phyloP scores from a whole-genome alignment of 2,113 vertebrate species.

The Lichenostomus cassidix region DNA sequence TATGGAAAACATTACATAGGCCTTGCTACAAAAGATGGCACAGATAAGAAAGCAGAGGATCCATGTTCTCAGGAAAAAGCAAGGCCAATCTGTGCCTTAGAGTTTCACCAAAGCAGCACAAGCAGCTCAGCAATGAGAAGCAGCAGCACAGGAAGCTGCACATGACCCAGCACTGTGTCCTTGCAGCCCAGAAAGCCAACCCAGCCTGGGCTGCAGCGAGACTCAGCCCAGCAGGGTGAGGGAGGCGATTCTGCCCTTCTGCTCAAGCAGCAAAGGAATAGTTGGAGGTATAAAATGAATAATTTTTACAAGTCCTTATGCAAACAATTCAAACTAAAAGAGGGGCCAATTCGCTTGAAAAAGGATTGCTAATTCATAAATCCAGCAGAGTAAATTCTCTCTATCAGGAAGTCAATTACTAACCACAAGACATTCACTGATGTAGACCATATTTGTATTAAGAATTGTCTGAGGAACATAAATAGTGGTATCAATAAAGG shows the following conservation, averaged over 20 bases:
- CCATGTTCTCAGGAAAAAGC: background rate
- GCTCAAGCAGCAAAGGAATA: background rate
- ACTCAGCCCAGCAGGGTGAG: rapidly evolving
- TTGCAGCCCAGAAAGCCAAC: background rate
- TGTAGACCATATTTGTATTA: background rate
- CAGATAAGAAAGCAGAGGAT: background rate
- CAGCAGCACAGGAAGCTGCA: background rate
- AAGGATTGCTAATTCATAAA: background rate
- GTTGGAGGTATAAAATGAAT: background rate
- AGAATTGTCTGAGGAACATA: background rate
- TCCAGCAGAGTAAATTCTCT: background rate
- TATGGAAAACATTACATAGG: background rate
- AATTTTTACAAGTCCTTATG: background rate
- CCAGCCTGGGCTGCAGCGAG: background rate
- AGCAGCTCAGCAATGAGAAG: background rate
- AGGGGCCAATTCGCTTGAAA: background rate
- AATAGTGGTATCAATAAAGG: background rate
- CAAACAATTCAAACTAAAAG: background rate
- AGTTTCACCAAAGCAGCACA: background rate
- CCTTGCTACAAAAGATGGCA: background rate
- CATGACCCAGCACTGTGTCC: background rate
- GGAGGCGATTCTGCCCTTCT: background rate
- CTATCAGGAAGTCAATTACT: background rate
- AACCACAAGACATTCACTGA: background rate
- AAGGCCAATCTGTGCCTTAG: background rate